Evolutionary conservation across 2,113 vertebrate genomes (phyloP).

Genomic region (Cephalopterus ornatus): DNA sequence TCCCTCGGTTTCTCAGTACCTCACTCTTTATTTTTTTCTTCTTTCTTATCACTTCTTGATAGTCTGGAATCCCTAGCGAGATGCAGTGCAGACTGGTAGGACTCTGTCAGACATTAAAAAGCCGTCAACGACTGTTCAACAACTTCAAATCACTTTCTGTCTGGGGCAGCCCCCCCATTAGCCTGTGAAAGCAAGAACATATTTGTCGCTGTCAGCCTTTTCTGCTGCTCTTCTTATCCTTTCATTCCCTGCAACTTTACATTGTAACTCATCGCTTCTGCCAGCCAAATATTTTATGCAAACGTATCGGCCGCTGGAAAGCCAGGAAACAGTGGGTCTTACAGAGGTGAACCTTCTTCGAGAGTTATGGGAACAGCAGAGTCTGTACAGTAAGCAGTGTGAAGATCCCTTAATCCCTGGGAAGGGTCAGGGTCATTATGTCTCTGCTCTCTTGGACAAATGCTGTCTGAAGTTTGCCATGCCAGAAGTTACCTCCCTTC

Average conservation of each 20-base stretch:
- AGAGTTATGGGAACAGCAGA: neutral
- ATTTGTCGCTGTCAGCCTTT: neutral
- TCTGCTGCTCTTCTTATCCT: neutral
- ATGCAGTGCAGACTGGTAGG: neutral
- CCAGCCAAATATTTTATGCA: neutral
- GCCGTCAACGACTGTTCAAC: neutral
- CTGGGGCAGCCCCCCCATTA: neutral
- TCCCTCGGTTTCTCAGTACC: constrained; percentile 4
- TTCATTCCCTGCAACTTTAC: neutral
- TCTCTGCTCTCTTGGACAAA: neutral
- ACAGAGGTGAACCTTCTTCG: neutral
- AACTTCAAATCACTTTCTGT: neutral
- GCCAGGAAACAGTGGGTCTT: neutral
- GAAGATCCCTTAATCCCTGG: neutral
- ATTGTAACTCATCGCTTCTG: neutral
- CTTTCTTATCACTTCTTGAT: neutral
- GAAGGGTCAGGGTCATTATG: neutral
- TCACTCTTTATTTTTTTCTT: neutral
- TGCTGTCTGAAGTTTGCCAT: neutral
- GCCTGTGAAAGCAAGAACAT: neutral
- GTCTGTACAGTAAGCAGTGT: neutral
- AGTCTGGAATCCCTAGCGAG: constrained; percentile 15
- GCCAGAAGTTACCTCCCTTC: neutral
- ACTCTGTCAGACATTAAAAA: neutral
- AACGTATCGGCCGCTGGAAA: neutral